Base-by-base conservation (phyloP, 2,797 vertebrate species). In the Holocentrus rufus region DNA sequence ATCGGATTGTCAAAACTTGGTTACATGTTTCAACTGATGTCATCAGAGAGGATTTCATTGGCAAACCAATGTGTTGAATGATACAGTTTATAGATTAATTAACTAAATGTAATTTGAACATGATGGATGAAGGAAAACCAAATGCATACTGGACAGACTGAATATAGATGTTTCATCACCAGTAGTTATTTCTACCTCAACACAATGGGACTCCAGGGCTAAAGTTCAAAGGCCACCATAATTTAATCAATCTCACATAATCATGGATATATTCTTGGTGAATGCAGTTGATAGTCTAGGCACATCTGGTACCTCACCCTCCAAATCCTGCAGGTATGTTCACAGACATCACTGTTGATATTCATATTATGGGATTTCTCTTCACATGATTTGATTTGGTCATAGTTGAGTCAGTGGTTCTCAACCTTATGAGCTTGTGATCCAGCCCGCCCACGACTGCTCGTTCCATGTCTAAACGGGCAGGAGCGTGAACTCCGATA, bases 361-460 rank as follows among this genome's bases (percentile, higher is more conserved):
- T 83, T 81, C 70, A 77, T 81, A 79, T 80, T 75, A 13, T 63
- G 50, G 56, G 79, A 81, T 79, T 65, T 15, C 18, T 62, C 27
- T 70, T 79, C 25, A 69, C 71, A 46, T 52, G 49, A 27, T 57
- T 57, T 60, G 54, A 18, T 71, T 81, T 81, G 73, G 61, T 87
- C 68, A 71, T 57, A 70, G 17, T 52, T 52, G 58, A 34, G 3
- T 66, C 22, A 55, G 25, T 58, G 53, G 57, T 72, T 70, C 57
- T 22, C 30, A 44, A 66, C 14, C 42, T 69, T 22, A 53, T 7
- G 31, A 57, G 39, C 42, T 25, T 14, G 23, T 30, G n/a, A 9
- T 5, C 47, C 23, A 23, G 6, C 34, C n/a, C 2, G 23, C 36
- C 11, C 36, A 39, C 36, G 3, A 39, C 36, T 39, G 9, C 36